Base-by-base conservation (phyloP, 2,888 invertebrate species). In the Chrysolina americana region DNA sequence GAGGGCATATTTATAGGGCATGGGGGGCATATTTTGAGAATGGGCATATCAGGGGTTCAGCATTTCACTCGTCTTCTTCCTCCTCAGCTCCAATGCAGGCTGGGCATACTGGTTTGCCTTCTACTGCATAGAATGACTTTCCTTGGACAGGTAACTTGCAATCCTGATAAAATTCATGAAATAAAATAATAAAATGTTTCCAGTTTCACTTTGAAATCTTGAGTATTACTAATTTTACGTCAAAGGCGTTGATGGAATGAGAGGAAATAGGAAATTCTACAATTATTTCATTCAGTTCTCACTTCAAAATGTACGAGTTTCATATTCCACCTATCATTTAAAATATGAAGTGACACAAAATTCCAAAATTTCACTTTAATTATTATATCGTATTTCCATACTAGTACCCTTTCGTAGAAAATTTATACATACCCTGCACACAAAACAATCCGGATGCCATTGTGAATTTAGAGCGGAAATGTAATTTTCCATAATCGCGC, bases 361-460 rank as follows among this genome's bases (percentile, higher is more conserved):
- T 28, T 8, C 8, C 36, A 36, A 36, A 36, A 6, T 36, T 36
- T 36, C 36, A 36, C 36, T 0, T 28, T 28, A 28, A 28, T 28
- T 28, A 28, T 3, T 28, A 5, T 36, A 6, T 36, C 8, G 4
- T 36, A 36, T 36, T 36, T 36, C 8, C 8, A 36, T 36, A 36
- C 6, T 36, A 36, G 36, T 36, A 3, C 36, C 36, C 8, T 36
- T 36, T 47, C 41, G 17, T 44, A 28, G 5, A 68, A 50, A 64
- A 17, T 23, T 9, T 41, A 81, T 82, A 90, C 96, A 91, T 92
- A 99, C 98, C 94, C 97, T 94, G 92, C 99, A 99, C 81, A 98
- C 97, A 90, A 99, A 99, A 89, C 99, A 99, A 87, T 98, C 96
- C 11, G 98, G 95, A 89, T 99, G 99, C 98, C 99, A 99, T 89